Base-by-base conservation (phyloP, 2,888 invertebrate genomes). In the Hyalella azteca region DNA sequence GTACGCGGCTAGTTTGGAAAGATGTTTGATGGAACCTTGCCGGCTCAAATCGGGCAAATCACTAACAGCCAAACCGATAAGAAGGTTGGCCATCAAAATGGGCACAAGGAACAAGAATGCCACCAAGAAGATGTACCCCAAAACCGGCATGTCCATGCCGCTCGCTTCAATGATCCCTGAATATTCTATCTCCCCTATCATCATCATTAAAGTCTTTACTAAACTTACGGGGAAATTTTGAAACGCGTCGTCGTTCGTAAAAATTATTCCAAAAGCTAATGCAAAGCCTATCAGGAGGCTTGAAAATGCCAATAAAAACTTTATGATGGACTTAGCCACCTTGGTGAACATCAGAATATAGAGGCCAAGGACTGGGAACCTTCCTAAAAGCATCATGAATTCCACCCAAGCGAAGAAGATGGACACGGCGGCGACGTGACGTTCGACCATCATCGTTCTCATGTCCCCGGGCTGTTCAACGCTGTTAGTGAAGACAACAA, bases 341-440 rank as follows among this genome's bases (percentile, higher is more conserved):
- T 90, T 90, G n/a, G 90, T 90, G 87, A 91, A 91, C 91, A 91
- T 91, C 7, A 91, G 88, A 1, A 91, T 90, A 87, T 91, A 91
- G 85, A 90, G 90, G 0, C 91, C 91, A 88, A 90, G 90, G 77
- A 89, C 89, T 0, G 91, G 91, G 81, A 91, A 90, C 78, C 91
- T 88, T 0, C 91, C 91, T 1, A 91, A 86, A 1, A 91, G 86
- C 79, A 91, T 90, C 89, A 91, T 90, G 86, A 91, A 88, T 85
- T 91, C 90, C 15, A 90, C 85, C 91, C 91, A 91, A 0, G 90
- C 88, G 3, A 91, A 86, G 15, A 91, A 88, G 36, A 91, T 85
- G 0, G 91, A 90, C 9, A 90, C 82, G 0, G 91, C 90, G 0
- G 91, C 90, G 0, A 91, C 87, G 82, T 91, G 90, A 3, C 81